A percentile compares a stretch with the other conserved stretches of the same genome.
Evolutionary conservation across 2,888 invertebrate species (phyloP).

Genomic region (Resseliella maxima): DNA sequence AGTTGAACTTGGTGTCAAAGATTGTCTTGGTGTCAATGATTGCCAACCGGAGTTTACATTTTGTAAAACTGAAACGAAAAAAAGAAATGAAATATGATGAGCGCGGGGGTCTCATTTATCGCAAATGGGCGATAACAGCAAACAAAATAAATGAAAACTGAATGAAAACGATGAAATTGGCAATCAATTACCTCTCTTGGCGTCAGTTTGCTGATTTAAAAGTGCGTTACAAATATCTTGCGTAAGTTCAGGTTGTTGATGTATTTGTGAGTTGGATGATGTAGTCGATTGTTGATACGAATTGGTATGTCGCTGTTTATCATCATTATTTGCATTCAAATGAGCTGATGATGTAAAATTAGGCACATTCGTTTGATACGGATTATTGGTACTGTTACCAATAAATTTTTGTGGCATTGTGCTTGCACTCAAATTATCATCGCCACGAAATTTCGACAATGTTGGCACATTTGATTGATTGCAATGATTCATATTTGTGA

Average conservation of each 20-base stretch:
- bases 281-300: conserved; percentile 56
- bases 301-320: conserved; percentile 14
- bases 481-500: conserved; percentile 69
- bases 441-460: conserved; percentile 74
- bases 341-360: conserved; percentile 56
- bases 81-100: neutral
- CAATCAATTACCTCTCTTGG: conserved; percentile 63
- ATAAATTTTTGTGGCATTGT: conserved; percentile 71
- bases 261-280: conserved; percentile 57
- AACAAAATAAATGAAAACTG: neutral
- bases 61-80: neutral
- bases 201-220: conserved; percentile 66
- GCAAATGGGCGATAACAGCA: neutral
- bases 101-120: neutral
- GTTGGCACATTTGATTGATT: conserved; percentile 70
- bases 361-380: conserved; percentile 58
- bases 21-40: conserved; percentile 73
- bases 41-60: conserved; percentile 64
- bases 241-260: conserved; percentile 64
- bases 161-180: too few relatives aligned
- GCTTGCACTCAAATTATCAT: conserved; percentile 66
- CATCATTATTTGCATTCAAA: conserved; percentile 57
- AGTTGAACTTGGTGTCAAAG: conserved; percentile 77
- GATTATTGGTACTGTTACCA: conserved; percentile 62
- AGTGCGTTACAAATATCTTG: conserved; percentile 68